Conservation (phyloP, 2,113 vertebrate species). For the western clawed frog (Xenopus tropicalis) region DNA sequence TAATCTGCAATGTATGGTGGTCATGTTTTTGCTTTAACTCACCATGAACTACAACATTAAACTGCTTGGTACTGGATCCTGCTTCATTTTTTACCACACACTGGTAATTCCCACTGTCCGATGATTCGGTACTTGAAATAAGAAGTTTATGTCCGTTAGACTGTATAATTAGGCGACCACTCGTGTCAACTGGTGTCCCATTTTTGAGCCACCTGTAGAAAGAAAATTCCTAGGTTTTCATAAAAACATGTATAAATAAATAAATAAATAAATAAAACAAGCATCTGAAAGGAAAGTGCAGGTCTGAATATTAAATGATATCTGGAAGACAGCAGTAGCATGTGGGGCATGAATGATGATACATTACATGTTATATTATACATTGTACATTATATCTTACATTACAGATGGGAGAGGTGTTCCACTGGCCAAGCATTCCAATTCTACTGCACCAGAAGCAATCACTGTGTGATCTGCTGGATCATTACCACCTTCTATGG, state of each 20-base stretch:
- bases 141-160: slow-evolving; percentile 76
- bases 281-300: no score
- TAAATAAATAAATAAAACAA: no score
- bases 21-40: slow-evolving; percentile 26
- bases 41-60: slow-evolving; percentile 89
- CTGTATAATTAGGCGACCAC: slow-evolving; percentile 66
- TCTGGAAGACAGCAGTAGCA: no score
- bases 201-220: slow-evolving; percentile 85
- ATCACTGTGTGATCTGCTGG: slow-evolving; percentile 73
- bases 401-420: slow-evolving; percentile 76
- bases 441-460: slow-evolving; percentile 75
- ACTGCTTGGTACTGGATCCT: slow-evolving; percentile 75
- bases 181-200: slow-evolving; percentile 68
- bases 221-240: background rate
- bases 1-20: no score
- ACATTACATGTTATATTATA: no score
- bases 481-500: slow-evolving; percentile 74
- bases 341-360: no score
- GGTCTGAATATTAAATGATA: no score
- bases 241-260: no score
- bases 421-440: slow-evolving; percentile 81
- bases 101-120: slow-evolving; percentile 82
- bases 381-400: slow-evolving; percentile 74
- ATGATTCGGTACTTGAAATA: slow-evolving; percentile 76
- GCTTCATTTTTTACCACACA: slow-evolving; percentile 86